phyloP scores from a whole-genome alignment of 2,113 vertebrate species.

The Opisthocomus hoazin region DNA sequence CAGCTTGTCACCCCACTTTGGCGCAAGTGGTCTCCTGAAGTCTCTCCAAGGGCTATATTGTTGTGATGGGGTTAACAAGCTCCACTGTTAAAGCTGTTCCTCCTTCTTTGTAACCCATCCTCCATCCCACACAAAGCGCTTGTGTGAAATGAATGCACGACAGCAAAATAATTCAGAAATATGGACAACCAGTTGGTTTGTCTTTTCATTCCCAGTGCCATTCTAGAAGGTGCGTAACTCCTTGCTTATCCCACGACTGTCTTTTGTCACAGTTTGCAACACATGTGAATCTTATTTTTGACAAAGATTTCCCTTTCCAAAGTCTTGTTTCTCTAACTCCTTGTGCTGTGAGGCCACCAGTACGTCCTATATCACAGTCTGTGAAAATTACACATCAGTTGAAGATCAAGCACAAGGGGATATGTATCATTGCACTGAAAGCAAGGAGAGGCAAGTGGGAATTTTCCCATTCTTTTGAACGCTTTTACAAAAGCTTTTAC shows the following conservation, averaged over 20 bases:
- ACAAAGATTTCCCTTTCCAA: neutral
- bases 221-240: neutral
- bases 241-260: neutral
- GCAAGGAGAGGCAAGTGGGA: neutral
- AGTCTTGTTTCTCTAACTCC: neutral
- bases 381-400: neutral
- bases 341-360: neutral
- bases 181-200: neutral
- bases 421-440: neutral
- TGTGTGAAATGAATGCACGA: neutral
- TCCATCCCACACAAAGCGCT: neutral
- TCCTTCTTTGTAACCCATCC: neutral
- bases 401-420: neutral
- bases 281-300: neutral
- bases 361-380: neutral
- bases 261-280: neutral
- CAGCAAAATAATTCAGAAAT: neutral
- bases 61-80: neutral
- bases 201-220: neutral
- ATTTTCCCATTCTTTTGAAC: neutral
- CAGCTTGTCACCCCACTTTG: neutral
- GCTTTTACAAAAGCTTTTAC: constrained; percentile 18
- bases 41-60: neutral
- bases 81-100: neutral
- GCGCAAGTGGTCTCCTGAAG: neutral